Evolutionary conservation across 2,113 vertebrate species (phyloP).

Genomic region (Phrynosoma platyrhinos): DNA sequence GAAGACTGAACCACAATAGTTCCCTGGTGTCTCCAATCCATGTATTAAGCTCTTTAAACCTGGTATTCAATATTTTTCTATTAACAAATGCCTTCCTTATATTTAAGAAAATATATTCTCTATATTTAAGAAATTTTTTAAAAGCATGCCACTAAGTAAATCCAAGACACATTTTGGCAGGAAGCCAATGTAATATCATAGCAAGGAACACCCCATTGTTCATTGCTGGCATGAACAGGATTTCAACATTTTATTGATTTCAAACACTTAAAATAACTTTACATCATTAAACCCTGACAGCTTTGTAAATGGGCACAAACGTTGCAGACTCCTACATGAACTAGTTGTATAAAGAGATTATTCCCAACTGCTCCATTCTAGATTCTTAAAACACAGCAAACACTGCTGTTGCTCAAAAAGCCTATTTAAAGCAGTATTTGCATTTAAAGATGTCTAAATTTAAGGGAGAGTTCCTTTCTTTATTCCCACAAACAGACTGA

Average conservation of each 20-base stretch:
- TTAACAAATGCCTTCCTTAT: slow-evolving; percentile 30
- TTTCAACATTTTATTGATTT: slow-evolving; percentile 34
- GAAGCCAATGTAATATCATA: slow-evolving; percentile 51
- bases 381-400: background rate
- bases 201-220: slow-evolving; percentile 36
- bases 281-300: slow-evolving; percentile 40
- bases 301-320: slow-evolving; percentile 27
- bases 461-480: background rate
- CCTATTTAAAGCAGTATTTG: background rate
- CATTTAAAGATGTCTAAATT: background rate
- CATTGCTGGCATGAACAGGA: background rate
- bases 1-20: slow-evolving; percentile 29
- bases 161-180: slow-evolving; percentile 35
- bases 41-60: slow-evolving; percentile 22
- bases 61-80: background rate
- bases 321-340: background rate
- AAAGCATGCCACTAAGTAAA: slow-evolving; percentile 50
- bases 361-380: background rate
- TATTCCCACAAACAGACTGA: background rate
- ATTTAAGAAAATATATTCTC: background rate
- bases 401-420: background rate
- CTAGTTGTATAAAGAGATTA: background rate
- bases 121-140: slow-evolving; percentile 17
- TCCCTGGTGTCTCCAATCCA: slow-evolving; percentile 40
- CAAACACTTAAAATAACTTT: slow-evolving; percentile 55